Percentiles rank a stretch among this genome's conserved stretches.
These are phyloP conservation scores for Thalassophryne amazonica DNA, from an alignment of 2,797 vertebrate species.

Conservation along the genomic window DNA sequence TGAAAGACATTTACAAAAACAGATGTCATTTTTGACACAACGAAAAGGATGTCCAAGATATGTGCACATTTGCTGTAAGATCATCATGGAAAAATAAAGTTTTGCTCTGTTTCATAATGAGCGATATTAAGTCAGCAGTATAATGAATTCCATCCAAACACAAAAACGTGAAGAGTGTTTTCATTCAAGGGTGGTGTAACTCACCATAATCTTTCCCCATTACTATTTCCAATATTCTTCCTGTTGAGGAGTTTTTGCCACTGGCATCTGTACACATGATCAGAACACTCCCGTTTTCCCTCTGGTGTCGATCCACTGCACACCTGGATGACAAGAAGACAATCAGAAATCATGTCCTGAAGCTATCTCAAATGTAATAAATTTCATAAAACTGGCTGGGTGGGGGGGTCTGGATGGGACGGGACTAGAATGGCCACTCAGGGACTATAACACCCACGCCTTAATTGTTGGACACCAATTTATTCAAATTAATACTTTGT, in stretches of 20 bases:
- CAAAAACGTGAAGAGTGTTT: constrained; percentile 17
- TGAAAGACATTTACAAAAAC: constrained; percentile 47
- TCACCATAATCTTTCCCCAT: constrained; percentile 98
- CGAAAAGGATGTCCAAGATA: constrained; percentile 38
- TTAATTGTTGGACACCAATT: no score
- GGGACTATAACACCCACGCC: no score
- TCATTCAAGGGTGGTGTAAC: constrained; percentile 47
- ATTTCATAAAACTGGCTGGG: no score
- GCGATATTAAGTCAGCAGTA: constrained; percentile 14
- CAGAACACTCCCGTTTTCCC: constrained; percentile 88
- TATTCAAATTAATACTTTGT: no score
- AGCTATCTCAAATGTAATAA: no score
- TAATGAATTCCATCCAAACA: constrained; percentile 16
- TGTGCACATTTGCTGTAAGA: constrained; percentile 26
- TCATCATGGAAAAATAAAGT: constrained; percentile 26
- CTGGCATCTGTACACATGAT: constrained; percentile 94
- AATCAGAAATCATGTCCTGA: not conserved
- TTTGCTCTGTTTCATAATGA: constrained; percentile 8
- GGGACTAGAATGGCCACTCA: no score
- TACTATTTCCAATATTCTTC: constrained; percentile 92
- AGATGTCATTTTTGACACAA: constrained; percentile 39
- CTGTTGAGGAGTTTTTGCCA: constrained; percentile 89
- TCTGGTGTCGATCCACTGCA: constrained; percentile 88
- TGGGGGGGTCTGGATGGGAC: no score
- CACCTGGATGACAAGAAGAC: constrained; percentile 75